Evolutionary conservation across 1,140 invertebrate species (phyloP).

Genomic region (Caenorhabditis briggsae): DNA sequence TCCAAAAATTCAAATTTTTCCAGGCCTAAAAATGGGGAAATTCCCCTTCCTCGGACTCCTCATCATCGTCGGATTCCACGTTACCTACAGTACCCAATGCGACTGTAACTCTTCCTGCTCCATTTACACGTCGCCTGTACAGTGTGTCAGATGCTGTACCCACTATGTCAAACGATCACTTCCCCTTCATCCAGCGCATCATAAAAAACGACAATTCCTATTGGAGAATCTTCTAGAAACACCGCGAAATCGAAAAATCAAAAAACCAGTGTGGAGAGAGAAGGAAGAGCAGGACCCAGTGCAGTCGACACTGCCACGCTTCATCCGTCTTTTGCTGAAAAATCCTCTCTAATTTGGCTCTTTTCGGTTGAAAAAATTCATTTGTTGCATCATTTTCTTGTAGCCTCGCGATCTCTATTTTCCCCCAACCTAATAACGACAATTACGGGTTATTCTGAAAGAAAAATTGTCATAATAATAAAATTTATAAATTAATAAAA

Average conservation of each 20-base stretch:
- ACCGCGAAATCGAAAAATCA: slow-evolving; percentile 1
- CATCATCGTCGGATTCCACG: slow-evolving; percentile 32
- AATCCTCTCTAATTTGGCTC: slow-evolving; percentile 8
- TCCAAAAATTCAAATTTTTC: neutral
- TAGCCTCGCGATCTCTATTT: neutral
- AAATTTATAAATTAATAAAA: too few relatives aligned
- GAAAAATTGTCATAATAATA: too few relatives aligned
- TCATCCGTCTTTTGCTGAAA: slow-evolving; percentile 9
- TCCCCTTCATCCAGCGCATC: slow-evolving; percentile 32
- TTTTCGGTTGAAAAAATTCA: neutral
- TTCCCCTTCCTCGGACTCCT: neutral
- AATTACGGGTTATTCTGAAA: too few relatives aligned
- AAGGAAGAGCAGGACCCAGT: neutral
- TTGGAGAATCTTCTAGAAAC: neutral
- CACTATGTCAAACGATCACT: slow-evolving; percentile 51
- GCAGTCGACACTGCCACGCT: neutral
- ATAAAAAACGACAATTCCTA: neutral
- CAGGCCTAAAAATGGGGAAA: slow-evolving; percentile 11
- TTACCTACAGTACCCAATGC: slow-evolving; percentile 50
- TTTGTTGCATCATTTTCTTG: neutral
- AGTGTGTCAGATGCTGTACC: slow-evolving; percentile 53
- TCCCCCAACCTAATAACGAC: too few relatives aligned
- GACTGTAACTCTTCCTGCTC: slow-evolving; percentile 42
- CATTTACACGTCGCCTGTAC: slow-evolving; percentile 32
- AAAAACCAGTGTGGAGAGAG: neutral